phyloP scores from a whole-genome alignment of 2,113 vertebrate genomes.

The Dendrocopos noguchii region DNA sequence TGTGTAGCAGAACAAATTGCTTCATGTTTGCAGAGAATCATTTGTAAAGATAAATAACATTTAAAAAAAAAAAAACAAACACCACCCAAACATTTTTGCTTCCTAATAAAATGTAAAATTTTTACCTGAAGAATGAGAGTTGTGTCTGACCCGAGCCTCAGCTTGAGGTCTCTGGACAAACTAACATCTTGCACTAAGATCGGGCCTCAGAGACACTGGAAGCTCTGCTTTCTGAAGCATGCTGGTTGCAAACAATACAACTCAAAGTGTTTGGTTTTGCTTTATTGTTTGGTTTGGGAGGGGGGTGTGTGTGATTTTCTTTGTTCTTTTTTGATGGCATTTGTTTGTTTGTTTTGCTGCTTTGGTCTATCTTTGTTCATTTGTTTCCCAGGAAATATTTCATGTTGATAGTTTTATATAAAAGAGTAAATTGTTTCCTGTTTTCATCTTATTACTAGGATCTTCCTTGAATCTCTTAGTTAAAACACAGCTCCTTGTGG shows the following conservation, averaged over 20 bases:
- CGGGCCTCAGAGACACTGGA: neutral
- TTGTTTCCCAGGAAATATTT: neutral
- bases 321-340: too few species aligned
- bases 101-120: neutral
- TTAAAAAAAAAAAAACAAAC: neutral
- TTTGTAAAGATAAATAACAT: slow-evolving; percentile 19
- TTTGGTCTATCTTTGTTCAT: neutral
- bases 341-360: neutral
- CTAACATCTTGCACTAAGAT: neutral
- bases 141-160: neutral
- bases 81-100: neutral
- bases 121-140: slow-evolving; percentile 7
- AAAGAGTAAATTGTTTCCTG: neutral
- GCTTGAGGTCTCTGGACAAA: neutral
- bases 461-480: neutral
- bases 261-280: neutral
- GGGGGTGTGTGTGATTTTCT: too few species aligned
- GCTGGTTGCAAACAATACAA: neutral
- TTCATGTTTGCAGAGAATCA: neutral
- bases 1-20: slow-evolving; percentile 1
- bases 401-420: neutral
- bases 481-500: neutral
- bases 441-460: neutral
- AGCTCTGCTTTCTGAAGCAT: neutral
- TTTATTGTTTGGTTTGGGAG: neutral